phyloP scores from a whole-genome alignment of 2,113 vertebrate species.

The Gymnogyps californianus region DNA sequence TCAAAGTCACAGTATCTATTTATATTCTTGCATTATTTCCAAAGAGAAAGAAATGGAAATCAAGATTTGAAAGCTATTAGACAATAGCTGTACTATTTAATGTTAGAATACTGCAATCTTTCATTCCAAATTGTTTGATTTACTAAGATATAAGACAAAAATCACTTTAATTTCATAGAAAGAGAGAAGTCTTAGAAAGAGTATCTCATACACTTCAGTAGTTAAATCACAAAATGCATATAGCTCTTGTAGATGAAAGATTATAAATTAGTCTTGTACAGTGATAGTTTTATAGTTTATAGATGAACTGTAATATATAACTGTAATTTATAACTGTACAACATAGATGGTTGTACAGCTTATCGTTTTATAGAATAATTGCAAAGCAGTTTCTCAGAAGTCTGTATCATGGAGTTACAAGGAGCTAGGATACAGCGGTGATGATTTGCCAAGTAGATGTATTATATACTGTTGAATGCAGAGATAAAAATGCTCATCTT shows the following conservation, averaged over 20 bases:
- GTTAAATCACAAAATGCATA: not conserved
- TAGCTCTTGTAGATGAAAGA: not conserved
- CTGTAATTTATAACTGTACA: too few species aligned
- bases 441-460: not conserved
- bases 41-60: not conserved
- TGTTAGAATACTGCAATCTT: not conserved
- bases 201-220: not conserved
- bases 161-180: not conserved
- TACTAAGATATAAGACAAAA: not conserved
- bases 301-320: too few species aligned
- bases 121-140: not conserved
- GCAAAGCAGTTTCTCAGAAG: not conserved
- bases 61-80: not conserved
- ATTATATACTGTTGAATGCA: not conserved
- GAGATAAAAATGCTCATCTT: not conserved
- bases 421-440: not conserved
- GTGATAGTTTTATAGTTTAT: too few species aligned
- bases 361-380: not conserved
- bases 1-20: not conserved
- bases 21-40: not conserved
- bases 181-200: not conserved
- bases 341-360: not conserved
- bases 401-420: not conserved
- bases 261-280: not conserved
- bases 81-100: not conserved